Percentiles rank a stretch among this genome's conserved stretches.
Evolutionary conservation across 2,797 vertebrate species (phyloP).

Genomic region (Acanthiza pusilla): DNA sequence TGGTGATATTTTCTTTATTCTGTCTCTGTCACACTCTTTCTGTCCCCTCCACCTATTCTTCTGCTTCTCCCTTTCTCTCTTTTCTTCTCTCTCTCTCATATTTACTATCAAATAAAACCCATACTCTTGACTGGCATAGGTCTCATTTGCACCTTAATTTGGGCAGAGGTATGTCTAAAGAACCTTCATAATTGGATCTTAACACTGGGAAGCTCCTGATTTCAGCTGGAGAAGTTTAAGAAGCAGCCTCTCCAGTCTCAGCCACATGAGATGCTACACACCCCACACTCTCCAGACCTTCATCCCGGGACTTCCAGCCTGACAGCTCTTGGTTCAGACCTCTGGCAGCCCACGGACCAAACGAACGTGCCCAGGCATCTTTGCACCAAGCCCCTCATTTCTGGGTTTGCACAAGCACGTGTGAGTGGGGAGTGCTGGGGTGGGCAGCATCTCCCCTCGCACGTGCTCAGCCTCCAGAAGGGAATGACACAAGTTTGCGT

Average conservation of each 20-base stretch:
- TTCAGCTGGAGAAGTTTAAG: not conserved
- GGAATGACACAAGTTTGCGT: not conserved
- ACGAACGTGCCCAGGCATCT: not conserved
- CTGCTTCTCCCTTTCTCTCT: no score
- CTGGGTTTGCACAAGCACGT: not conserved
- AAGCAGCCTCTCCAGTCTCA: not conserved
- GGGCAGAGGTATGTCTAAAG: no score
- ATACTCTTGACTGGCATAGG: no score
- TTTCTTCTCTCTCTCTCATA: no score
- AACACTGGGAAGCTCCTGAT: not conserved
- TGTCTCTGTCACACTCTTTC: no score
- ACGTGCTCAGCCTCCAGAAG: not conserved
- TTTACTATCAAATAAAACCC: no score
- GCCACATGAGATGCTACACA: not conserved
- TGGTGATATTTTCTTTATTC: no score
- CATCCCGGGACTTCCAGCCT: not conserved
- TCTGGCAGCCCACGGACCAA: not conserved
- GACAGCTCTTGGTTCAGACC: not conserved
- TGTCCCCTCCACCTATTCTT: no score
- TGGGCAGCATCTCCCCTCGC: not conserved
- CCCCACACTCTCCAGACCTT: not conserved
- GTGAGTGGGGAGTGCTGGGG: accelerated
- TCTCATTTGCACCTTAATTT: no score
- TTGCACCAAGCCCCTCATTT: not conserved
- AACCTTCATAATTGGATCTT: no score